Percentiles rank a stretch among this genome's conserved stretches.
Evolutionary conservation across 2,888 invertebrate species (phyloP).

Genomic region (Megalurothrips usitatus): DNA sequence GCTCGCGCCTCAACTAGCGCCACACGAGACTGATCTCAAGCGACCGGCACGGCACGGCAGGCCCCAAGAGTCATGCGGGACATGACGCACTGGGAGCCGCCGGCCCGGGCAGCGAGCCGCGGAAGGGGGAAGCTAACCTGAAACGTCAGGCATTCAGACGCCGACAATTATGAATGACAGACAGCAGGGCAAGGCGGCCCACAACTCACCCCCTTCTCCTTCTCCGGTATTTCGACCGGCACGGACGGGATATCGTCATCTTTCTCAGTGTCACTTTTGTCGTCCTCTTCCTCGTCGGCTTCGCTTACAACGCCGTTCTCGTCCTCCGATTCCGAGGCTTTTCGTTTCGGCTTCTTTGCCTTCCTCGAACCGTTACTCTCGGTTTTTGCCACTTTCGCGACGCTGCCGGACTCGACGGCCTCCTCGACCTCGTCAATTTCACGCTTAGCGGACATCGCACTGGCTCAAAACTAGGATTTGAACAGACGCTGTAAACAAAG

Average conservation of each 20-base stretch:
- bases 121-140: neutral
- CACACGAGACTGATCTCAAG: no score
- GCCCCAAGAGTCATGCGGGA: no score
- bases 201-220: conserved; percentile 45
- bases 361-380: conserved; percentile 46
- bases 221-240: conserved; percentile 44
- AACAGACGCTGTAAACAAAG: neutral
- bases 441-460: conserved; percentile 43
- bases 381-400: conserved; percentile 45
- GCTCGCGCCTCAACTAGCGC: no score
- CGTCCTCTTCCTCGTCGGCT: conserved; percentile 38
- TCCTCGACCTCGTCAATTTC: conserved; percentile 40
- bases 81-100: neutral
- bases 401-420: conserved; percentile 44
- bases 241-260: conserved; percentile 43
- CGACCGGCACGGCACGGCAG: no score
- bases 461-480: neutral
- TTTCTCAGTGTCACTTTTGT: conserved; percentile 41
- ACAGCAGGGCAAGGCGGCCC: conserved; percentile 28
- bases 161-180: conserved; percentile 1
- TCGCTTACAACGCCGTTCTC: conserved; percentile 35
- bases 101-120: neutral
- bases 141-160: neutral
- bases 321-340: conserved; percentile 42
- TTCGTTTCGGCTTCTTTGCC: conserved; percentile 45